Conservation (phyloP, 2,797 vertebrate genomes). For the Micromesistius poutassou region DNA sequence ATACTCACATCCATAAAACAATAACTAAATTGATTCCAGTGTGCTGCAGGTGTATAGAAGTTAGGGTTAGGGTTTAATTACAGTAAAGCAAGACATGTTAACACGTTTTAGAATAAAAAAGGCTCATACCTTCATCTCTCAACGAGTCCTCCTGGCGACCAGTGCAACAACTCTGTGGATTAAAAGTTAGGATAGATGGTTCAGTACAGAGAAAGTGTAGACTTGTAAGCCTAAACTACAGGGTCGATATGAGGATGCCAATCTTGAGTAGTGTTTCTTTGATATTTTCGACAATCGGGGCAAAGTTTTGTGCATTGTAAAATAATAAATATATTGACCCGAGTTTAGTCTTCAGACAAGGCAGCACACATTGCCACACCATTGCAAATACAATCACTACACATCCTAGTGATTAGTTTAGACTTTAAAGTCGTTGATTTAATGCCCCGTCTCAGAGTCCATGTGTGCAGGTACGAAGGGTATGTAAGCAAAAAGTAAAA, state of each 20-base stretch:
- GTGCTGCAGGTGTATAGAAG: neutral
- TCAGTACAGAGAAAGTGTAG: conserved; percentile 28
- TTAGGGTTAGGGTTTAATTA: too few species aligned
- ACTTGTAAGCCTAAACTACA: neutral
- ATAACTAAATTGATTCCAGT: neutral
- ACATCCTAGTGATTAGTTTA: neutral
- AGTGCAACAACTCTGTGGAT: conserved; percentile 59
- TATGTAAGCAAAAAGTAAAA: conserved; percentile 39
- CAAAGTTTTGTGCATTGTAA: neutral
- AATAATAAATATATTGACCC: neutral
- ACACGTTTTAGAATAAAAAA: conserved; percentile 16
- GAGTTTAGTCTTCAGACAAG: neutral
- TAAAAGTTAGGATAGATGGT: conserved; percentile 43
- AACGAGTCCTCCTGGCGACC: conserved; percentile 66
- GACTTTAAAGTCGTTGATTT: conserved; percentile 60
- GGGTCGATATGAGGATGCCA: neutral
- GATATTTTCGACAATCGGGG: neutral
- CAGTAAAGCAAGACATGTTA: neutral
- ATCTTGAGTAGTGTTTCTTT: neutral
- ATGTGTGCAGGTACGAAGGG: conserved; percentile 32
- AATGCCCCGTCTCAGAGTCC: conserved; percentile 51
- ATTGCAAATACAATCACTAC: neutral
- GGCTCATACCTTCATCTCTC: conserved; percentile 79
- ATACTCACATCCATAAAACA: neutral
- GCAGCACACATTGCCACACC: neutral